Evolutionary conservation across 2,888 invertebrate species (phyloP), one percentile per base, ranked within the genome.

Genomic region (Xiphydria camelus): DNA sequence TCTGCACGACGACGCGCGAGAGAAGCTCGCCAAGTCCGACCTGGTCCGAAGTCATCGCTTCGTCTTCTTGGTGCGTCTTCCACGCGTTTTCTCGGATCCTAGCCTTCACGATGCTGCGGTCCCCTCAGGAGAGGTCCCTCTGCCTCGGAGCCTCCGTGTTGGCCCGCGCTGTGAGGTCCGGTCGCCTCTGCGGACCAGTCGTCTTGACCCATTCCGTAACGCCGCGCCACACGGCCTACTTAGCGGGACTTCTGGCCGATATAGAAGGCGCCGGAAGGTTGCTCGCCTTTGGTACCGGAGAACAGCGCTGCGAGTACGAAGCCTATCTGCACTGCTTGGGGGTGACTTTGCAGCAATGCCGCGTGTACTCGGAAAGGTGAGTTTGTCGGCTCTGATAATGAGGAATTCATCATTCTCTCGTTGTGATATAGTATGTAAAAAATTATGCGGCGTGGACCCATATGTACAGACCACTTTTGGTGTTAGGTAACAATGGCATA

Each of bases 191-290:
- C 7, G 91, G 91, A 2, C 86, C 85, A 15, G 85, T 91, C 0
- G 82, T 89, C 0, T 86, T 90, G 63, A 90, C 89, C 0, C 91
- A 91, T 62, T 83, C 89, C 0, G 84, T 86, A 1, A 89, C 90
- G 0, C 89, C 90, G 0, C 81, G 89, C 4, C 86, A 89, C 31
- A 88, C 88, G 0, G 90, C 88, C 0, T 91, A 91, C 66, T 73
- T 91, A 31, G 90, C 89, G 0, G 84, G 85, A 1, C 79, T 86
- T 4, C 72, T 86, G 19, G 76, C 78, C 2, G 81, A 82, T 15
- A 81, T 85, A 20, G 80, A 82, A 45, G 79, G 82, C 29, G 80
- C 83, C 1, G 82, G 82, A 17, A 77, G 79, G 55, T 76, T 86
- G 21, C 70, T 83, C 48, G 84, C 81, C 1, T 86, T 85, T 58